Base-by-base conservation (phyloP, 2,113 vertebrate genomes). In the Pterocles orientalis region DNA sequence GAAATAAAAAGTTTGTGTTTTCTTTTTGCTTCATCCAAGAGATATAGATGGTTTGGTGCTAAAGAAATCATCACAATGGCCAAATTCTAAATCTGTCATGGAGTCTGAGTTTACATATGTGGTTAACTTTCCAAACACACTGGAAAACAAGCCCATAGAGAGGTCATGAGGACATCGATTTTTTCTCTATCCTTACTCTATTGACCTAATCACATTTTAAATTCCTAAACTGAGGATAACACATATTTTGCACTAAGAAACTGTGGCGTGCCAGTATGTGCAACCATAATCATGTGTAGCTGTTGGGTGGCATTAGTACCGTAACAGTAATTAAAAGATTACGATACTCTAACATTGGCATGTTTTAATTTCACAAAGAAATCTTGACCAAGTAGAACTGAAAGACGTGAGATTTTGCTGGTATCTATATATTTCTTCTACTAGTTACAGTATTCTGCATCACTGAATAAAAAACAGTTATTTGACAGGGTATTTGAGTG, bases 121-220 rank as follows among this genome's bases (percentile, higher is more conserved):
- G 18, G 9, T 56, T 79, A 76, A 51, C 31, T 56, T 70, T 50
- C 34, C 0, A 0, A 82, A 54, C 14, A 60, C 3, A 33, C 1
- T 33, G 28, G 54, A 70, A 84, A 79, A 51, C 3, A 81, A 56
- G 2, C 14, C 43, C 8, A 24, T 2, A n/a, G 19, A 72, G 8
- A 77, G 10, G 78, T 53, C 16, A 86, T 36, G 12, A 81, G n/a
- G 31, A 53, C 18, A 8, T 47, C 5, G 24, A 0, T 14, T 61
- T 92, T 69, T 75, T 79, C 8, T 50, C 45, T 36, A 7, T 48
- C 16, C 6, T 36, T 29, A 48, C 4, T 64, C 20, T 18, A 19
- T 80, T 83, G 23, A 77, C 3, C n/a, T 36, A 53, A 23, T 48
- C 2, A 31, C 15, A 51, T 65, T 69, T 89, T 61, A 68, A 83